Evolutionary conservation across 2,113 vertebrate species (phyloP).

Genomic region (Bos javanicus): DNA sequence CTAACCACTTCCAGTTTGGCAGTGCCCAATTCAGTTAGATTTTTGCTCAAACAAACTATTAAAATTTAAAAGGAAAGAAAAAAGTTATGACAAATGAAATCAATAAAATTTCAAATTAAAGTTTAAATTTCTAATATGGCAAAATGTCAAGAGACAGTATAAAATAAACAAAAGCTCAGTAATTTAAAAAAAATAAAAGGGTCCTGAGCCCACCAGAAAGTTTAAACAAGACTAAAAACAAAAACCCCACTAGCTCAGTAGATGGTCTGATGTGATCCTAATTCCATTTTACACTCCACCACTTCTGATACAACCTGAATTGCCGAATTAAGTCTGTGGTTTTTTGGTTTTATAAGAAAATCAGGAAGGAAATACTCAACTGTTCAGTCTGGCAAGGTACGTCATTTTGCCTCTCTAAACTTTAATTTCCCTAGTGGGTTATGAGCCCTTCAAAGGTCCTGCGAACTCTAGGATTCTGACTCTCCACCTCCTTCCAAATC

Average conservation of each 20-base stretch:
- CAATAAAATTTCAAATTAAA: not conserved
- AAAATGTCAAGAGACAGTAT: not conserved
- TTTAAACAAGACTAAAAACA: not conserved
- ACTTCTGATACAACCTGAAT: not conserved
- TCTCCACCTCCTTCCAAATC: not conserved
- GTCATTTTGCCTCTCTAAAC: not conserved
- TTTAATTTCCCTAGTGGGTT: not conserved
- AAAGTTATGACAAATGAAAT: not conserved
- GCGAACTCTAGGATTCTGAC: not conserved
- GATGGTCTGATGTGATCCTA: not conserved
- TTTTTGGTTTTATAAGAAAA: not conserved
- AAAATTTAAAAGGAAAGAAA: not conserved
- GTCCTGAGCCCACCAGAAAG: not conserved
- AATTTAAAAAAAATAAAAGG: not conserved
- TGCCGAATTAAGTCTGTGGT: not conserved
- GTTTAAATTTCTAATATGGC: not conserved
- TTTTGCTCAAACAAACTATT: not conserved
- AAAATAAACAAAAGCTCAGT: not conserved
- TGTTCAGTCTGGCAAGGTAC: not conserved
- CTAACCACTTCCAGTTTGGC: not conserved
- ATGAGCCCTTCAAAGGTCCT: not conserved
- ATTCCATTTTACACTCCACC: not conserved
- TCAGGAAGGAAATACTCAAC: not conserved
- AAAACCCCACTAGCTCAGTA: not conserved
- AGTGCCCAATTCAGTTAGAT: not conserved